Evolutionary conservation across 2,888 invertebrate genomes (phyloP).

Genomic region (Heliothis peltigera): DNA sequence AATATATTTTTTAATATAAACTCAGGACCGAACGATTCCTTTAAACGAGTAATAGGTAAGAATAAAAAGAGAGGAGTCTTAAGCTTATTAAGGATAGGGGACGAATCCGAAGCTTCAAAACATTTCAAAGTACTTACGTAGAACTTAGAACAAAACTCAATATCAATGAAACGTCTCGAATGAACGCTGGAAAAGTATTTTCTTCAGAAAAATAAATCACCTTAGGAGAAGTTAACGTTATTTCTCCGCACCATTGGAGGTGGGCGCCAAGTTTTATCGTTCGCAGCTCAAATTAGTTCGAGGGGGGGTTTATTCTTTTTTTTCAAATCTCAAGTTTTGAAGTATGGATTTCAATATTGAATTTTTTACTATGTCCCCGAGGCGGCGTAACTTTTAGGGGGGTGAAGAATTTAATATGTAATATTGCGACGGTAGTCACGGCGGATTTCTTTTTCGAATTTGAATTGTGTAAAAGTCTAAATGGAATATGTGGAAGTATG

Average conservation of each 20-base stretch:
- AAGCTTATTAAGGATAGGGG: constrained; percentile 82
- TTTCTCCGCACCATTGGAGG: constrained; percentile 79
- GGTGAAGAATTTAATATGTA: constrained; percentile 72
- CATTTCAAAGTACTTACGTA: constrained; percentile 80
- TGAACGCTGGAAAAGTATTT: constrained; percentile 80
- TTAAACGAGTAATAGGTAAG: constrained; percentile 75
- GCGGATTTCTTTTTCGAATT: constrained; percentile 55
- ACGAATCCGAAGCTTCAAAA: constrained; percentile 74
- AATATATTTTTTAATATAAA: constrained; percentile 63
- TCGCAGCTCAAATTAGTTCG: constrained; percentile 84
- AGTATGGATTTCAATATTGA: constrained; percentile 87
- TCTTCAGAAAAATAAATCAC: constrained; percentile 86
- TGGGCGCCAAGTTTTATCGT: constrained; percentile 83
- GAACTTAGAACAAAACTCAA: constrained; percentile 86
- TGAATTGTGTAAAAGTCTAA: constrained; percentile 51
- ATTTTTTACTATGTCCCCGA: constrained; percentile 81
- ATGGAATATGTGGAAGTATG: constrained; percentile 48
- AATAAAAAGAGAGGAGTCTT: constrained; percentile 71
- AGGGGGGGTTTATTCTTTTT: constrained; percentile 70
- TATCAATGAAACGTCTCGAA: constrained; percentile 84
- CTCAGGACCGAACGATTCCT: constrained; percentile 69
- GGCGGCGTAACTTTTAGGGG: constrained; percentile 67
- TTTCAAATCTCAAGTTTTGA: constrained; percentile 82
- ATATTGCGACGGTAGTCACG: constrained; percentile 47
- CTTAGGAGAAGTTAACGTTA: constrained; percentile 80